phyloP scores from a whole-genome alignment of 2,797 vertebrate genomes.

The Psittacula derbiana region DNA sequence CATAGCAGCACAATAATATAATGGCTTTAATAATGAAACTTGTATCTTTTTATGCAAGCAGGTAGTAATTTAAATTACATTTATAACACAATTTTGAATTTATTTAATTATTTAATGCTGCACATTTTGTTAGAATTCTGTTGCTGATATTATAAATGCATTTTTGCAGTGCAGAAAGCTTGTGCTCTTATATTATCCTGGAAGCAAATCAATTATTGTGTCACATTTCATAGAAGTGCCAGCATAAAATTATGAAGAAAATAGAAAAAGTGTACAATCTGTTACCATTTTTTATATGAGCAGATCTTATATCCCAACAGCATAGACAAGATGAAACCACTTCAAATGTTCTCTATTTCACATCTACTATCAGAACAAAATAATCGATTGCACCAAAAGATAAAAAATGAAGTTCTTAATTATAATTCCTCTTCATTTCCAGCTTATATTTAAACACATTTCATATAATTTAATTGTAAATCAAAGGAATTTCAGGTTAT shows the following conservation, averaged over 20 bases:
- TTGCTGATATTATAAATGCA: constrained; percentile 51
- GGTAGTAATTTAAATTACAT: constrained; percentile 75
- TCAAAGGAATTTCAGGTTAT: neutral
- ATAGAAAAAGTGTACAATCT: constrained; percentile 74
- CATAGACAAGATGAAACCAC: constrained; percentile 72
- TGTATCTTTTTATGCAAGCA: constrained; percentile 75
- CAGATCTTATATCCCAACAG: constrained; percentile 33
- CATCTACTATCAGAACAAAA: constrained; percentile 77
- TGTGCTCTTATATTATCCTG: constrained; percentile 46
- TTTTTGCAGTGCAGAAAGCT: constrained; percentile 45
- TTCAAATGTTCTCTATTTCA: constrained; percentile 78
- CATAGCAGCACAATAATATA: constrained; percentile 53
- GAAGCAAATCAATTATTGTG: constrained; percentile 87
- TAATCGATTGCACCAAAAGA: neutral
- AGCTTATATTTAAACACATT: neutral
- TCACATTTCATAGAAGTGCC: constrained; percentile 85
- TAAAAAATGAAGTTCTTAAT: neutral
- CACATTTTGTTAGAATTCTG: constrained; percentile 62
- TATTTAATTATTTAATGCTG: constrained; percentile 70
- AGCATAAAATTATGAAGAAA: constrained; percentile 84
- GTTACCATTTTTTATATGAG: constrained; percentile 48
- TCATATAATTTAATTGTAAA: neutral
- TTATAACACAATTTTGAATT: constrained; percentile 77
- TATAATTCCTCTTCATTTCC: neutral
- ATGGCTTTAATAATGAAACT: constrained; percentile 72